These are phyloP conservation scores for Dunckerocampus dactyliophorus DNA, from an alignment of 2,113 vertebrate species.

Conservation along the genomic window DNA sequence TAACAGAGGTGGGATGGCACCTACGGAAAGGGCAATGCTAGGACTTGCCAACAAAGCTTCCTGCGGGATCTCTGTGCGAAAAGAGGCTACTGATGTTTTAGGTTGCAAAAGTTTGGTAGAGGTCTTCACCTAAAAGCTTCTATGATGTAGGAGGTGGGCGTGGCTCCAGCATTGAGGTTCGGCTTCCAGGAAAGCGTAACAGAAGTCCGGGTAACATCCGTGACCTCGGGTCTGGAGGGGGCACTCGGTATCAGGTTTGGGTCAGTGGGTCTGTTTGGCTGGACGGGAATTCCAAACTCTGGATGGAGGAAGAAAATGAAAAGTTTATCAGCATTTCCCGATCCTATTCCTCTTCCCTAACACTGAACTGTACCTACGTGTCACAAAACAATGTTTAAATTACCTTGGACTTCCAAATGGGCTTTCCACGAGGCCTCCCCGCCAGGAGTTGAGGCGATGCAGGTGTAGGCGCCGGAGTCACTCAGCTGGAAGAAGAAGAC, in stretches of 20 bases:
- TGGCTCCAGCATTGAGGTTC: slow-evolving; percentile 91
- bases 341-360: background rate
- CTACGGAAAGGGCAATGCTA: no score
- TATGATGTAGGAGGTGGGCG: slow-evolving; percentile 96
- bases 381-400: slow-evolving; percentile 15
- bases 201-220: slow-evolving; percentile 89
- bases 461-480: slow-evolving; percentile 91
- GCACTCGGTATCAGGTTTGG: slow-evolving; percentile 95
- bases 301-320: slow-evolving; percentile 7
- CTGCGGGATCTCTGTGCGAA: no score
- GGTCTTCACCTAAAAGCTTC: slow-evolving; percentile 92
- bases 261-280: slow-evolving; percentile 91
- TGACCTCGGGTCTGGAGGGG: slow-evolving; percentile 92
- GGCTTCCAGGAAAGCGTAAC: slow-evolving; percentile 91
- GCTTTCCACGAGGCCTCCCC: slow-evolving; percentile 96
- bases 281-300: slow-evolving; percentile 93
- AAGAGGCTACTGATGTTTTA: no score
- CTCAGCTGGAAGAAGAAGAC: slow-evolving; percentile 76
- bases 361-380: background rate
- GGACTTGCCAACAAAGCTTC: no score
- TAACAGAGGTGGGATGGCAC: background rate
- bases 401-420: slow-evolving; percentile 95
- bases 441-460: slow-evolving; percentile 90
- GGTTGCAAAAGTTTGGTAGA: background rate
- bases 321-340: background rate